Conservation (phyloP, 2,113 vertebrate genomes). For the Scortum barcoo region DNA sequence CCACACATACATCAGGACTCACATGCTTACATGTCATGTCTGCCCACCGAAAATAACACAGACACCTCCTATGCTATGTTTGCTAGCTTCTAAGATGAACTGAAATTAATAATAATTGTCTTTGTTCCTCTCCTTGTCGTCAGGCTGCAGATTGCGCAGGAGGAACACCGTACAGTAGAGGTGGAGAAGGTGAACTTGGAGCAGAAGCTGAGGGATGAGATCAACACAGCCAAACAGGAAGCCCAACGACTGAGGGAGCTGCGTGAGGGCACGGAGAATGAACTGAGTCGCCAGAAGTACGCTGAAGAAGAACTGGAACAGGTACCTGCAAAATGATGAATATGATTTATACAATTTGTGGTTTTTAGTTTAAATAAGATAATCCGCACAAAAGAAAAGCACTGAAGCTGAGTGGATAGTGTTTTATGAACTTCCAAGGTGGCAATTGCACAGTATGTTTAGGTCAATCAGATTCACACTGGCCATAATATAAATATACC, state of each 20-base stretch:
- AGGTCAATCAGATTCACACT: conserved; percentile 30
- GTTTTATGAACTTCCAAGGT: conserved; percentile 12
- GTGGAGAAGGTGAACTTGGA: conserved; percentile 98
- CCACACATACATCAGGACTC: conserved; percentile 18
- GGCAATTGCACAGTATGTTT: conserved; percentile 44
- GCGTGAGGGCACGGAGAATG: conserved; percentile 95
- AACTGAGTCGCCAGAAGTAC: conserved; percentile 96
- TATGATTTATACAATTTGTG: conserved; percentile 1
- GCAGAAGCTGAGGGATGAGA: conserved; percentile 96
- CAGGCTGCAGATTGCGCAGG: conserved; percentile 97
- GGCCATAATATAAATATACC: conserved; percentile 55
- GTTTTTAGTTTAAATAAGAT: neutral
- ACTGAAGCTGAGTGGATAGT: conserved; percentile 6
- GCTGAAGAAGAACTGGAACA: conserved; percentile 97
- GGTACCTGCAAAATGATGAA: conserved; percentile 77
- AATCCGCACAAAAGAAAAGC: neutral
- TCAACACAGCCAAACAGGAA: conserved; percentile 96
- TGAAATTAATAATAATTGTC: neutral
- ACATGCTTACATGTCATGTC: conserved; percentile 16
- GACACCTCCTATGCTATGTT: neutral
- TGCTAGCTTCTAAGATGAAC: neutral
- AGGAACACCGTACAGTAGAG: conserved; percentile 96
- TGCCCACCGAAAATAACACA: conserved; percentile 8
- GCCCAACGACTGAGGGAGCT: conserved; percentile 93
- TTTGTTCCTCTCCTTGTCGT: neutral